Base-by-base conservation (phyloP, 2,113 vertebrate genomes). In the Dicaeum eximium region DNA sequence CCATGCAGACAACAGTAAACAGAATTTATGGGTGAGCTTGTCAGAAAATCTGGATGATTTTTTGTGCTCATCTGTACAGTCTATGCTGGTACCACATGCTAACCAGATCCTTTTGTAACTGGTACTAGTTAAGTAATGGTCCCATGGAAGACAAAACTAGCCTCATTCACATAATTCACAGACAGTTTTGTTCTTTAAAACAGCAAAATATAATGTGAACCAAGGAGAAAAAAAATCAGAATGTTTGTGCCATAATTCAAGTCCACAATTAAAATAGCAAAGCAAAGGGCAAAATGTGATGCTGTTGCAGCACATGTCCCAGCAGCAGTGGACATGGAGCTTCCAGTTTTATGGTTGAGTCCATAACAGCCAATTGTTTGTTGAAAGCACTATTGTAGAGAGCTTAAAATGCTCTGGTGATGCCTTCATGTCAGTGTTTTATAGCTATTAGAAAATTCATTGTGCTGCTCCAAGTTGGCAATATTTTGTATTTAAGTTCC, bases 401-500 rank as follows among this genome's bases (percentile, higher is more conserved):
- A 66, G 15, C 13, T 92, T 88, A 66, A 90, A 86, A 85, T 79
- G 67, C 54, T 66, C 44, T 58, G 22, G 35, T 65, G 65, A 78
- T 84, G 37, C 51, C 75, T 88, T 84, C 53, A 35, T 28, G 45
- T 50, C 61, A 74, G 60, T 31, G 11, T 86, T 93, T 93, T 74
- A 44, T 90, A 66, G 44, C 38, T 50, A 35, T 42, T 86, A 93
- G 44, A 1, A 2, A 83, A 86, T 90, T 92, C 38, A 86, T 67
- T 86, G 42, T 86, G 82, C 40, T 51, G 48, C 28, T 77, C 42
- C 25, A 86, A 90, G 40, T 51, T 83, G 38, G 85, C 27, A 88
- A 56, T 93, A 77, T 93, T 86, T 95, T 89, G 53, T 33, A 65
- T 87, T 92, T 78, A 78, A 78, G 88, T 88, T 92, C 86, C 6